Percentiles rank a stretch among this genome's conserved stretches.
These are phyloP conservation scores for Malacoctenus gilli DNA, from an alignment of 2,797 vertebrate genomes.

Conservation along the genomic window DNA sequence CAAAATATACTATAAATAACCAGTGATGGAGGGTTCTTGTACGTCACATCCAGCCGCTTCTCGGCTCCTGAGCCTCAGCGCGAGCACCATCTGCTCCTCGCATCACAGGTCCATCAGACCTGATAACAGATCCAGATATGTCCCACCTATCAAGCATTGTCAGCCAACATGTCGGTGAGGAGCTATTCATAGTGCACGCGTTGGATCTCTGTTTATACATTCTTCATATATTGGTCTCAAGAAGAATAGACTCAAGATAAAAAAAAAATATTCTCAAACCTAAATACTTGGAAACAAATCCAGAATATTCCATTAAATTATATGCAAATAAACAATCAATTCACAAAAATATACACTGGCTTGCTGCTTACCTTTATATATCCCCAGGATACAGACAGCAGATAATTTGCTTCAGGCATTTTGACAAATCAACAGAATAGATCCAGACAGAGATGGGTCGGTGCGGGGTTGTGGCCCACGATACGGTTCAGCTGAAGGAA, in stretches of 20 bases:
- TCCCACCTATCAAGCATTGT: constrained; percentile 25
- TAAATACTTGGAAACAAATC: background rate
- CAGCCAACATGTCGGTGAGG: constrained; percentile 13
- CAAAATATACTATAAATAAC: too few species aligned
- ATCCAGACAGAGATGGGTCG: constrained; percentile 46
- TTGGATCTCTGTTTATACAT: constrained; percentile 11
- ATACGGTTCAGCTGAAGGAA: constrained; percentile 24
- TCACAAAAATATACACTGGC: background rate
- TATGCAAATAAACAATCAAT: constrained; percentile 46
- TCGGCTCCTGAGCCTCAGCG: background rate
- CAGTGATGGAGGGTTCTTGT: too few species aligned
- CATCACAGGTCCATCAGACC: constrained; percentile 26
- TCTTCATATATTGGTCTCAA: background rate
- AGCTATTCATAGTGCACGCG: background rate
- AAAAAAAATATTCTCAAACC: too few species aligned
- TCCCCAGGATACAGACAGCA: constrained; percentile 97
- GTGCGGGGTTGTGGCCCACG: constrained; percentile 15
- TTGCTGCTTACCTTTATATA: constrained; percentile 96
- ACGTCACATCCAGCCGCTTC: background rate
- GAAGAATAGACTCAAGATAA: background rate
- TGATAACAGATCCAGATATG: constrained; percentile 28
- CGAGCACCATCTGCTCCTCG: constrained; percentile 6
- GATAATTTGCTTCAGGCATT: constrained; percentile 98
- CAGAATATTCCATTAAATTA: background rate
- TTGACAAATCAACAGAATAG: constrained; percentile 77